A percentile compares a stretch with the other conserved stretches of the same genome.
phyloP scores from a whole-genome alignment of 1,140 invertebrate genomes.

The Drosophila kepulauana region DNA sequence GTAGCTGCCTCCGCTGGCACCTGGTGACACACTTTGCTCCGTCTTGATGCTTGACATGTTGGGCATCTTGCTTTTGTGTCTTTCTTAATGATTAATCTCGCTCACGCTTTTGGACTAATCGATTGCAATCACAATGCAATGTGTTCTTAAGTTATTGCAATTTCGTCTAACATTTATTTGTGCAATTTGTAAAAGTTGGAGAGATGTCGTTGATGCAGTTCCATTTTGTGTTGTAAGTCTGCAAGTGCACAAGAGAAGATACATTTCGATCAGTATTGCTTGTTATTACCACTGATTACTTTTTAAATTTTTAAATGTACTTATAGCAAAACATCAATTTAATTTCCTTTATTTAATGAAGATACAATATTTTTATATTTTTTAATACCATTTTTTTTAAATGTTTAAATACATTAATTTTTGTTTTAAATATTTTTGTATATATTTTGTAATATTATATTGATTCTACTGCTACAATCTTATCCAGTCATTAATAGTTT shows the following conservation, averaged over 20 bases:
- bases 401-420: too few species aligned
- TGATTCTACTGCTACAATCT: too few species aligned
- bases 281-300: too few species aligned
- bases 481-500: too few species aligned
- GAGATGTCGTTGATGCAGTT: constrained; percentile 82
- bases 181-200: constrained; percentile 83
- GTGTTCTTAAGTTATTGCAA: constrained; percentile 14
- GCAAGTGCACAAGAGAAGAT: constrained; percentile 9
- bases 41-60: constrained; percentile 81
- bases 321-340: too few species aligned
- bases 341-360: too few species aligned
- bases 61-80: constrained; percentile 38
- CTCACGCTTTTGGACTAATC: neutral
- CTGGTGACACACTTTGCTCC: constrained; percentile 62
- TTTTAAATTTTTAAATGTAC: too few species aligned
- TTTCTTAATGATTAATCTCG: neutral
- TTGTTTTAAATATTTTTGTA: too few species aligned
- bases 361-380: too few species aligned
- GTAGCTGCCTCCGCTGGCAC: constrained; percentile 19
- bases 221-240: constrained; percentile 75
- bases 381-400: too few species aligned
- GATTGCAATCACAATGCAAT: constrained; percentile 26
- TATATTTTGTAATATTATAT: too few species aligned
- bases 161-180: constrained; percentile 39
- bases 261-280: neutral